Evolutionary conservation across 2,113 vertebrate genomes (phyloP).

Genomic region (Syrmaticus mikado): DNA sequence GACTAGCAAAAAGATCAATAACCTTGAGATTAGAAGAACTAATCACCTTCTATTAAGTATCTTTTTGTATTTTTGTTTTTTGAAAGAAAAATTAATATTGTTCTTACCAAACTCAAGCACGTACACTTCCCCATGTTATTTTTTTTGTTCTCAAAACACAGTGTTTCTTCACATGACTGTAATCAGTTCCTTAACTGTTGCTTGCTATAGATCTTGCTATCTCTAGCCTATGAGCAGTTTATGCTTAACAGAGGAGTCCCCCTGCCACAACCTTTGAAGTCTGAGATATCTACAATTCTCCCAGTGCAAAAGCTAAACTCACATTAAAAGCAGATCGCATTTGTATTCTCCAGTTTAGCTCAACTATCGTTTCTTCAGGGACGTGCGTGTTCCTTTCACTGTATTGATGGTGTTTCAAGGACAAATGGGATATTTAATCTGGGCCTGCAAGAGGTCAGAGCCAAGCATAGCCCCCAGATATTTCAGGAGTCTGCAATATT

Average conservation of each 20-base stretch:
- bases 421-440: background rate
- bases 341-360: background rate
- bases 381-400: accelerated
- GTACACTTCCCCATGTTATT: background rate
- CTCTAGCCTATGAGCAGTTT: background rate
- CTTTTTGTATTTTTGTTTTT: background rate
- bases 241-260: background rate
- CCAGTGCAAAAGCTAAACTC: background rate
- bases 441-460: background rate
- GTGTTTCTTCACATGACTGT: background rate
- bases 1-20: background rate
- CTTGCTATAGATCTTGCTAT: background rate
- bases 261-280: background rate
- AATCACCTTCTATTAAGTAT: background rate
- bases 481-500: background rate
- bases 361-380: background rate
- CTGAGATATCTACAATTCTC: background rate
- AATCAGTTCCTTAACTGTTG: background rate
- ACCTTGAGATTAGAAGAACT: background rate
- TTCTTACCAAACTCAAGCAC: background rate
- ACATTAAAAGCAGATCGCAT: background rate
- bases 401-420: background rate
- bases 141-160: background rate
- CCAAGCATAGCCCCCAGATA: accelerated
- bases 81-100: background rate